Base-by-base conservation (phyloP, 2,888 invertebrate species). In the Leptopilina syphax region DNA sequence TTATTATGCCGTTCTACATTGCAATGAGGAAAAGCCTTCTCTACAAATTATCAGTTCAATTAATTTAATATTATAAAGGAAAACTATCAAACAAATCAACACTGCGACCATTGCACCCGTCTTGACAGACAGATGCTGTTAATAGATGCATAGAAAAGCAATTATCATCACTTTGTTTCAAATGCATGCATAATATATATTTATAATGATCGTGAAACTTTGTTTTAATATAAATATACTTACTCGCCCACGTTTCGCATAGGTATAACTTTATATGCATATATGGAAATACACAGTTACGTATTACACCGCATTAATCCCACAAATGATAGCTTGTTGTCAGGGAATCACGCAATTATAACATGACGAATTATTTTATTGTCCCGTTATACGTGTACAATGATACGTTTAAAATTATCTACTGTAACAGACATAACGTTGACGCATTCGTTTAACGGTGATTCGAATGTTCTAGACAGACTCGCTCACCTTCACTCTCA, bases 231-330 rank as follows among this genome's bases (percentile, higher is more conserved):
- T 18, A 18, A 18, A 18, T 18, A 18, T 18, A 86, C 85, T 84
- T 87, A 85, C 41, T 85, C 82, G 81, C 82, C 82, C 84, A 83
- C 85, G 83, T 84, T 83, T 84, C 84, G 84, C 83, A 81, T 76
- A 73, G 50, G 10, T 41, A 18, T 73, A 76, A 27, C 41, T 63
- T 57, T 47, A 65, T 24, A 50, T 24, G 12, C 24, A 50, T 24
- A 8, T 44, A 44, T 44, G 50, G 65, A 24, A 70, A 70, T 13
- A 27, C 34, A 2, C 34, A 57, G 47, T 81, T 83, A 79, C 60
- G 65, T 76, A 81, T 82, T 73, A 13, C 54, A 68, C 27, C 68
- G 50, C 13, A 73, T 57, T 34, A 34, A 1, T 27, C 34, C 54
- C 27, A 54, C 18, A 57, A 54, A 9, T 73, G 27, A n/a, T 34